Percentiles rank a stretch among this genome's conserved stretches.
Evolutionary conservation across 1,140 invertebrate species (phyloP).

Genomic region (Zophobas atratus): DNA sequence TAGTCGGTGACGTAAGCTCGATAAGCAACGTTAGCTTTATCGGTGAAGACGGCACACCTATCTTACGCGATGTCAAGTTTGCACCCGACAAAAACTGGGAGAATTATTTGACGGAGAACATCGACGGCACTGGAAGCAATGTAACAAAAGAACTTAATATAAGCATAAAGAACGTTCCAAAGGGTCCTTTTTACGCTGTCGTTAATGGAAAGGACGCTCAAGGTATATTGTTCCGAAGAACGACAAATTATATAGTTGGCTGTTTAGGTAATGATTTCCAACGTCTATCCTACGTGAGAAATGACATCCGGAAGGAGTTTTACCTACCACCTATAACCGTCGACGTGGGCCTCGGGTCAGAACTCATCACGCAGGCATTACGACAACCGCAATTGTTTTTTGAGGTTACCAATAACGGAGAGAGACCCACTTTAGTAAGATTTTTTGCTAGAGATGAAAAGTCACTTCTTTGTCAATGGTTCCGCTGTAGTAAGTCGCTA

Average conservation of each 20-base stretch:
- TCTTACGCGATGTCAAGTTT: slow-evolving; percentile 47
- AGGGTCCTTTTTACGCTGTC: slow-evolving; percentile 49
- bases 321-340: slow-evolving; percentile 50
- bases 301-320: neutral
- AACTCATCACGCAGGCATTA: slow-evolving; percentile 48
- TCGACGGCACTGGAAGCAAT: neutral
- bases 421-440: slow-evolving; percentile 50
- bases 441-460: slow-evolving; percentile 58
- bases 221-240: slow-evolving; percentile 34
- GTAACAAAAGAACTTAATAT: slow-evolving; percentile 1
- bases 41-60: slow-evolving; percentile 45
- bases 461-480: slow-evolving; percentile 53
- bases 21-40: slow-evolving; percentile 52
- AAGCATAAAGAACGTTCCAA: slow-evolving; percentile 40
- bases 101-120: slow-evolving; percentile 48
- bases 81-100: slow-evolving; percentile 41
- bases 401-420: slow-evolving; percentile 62
- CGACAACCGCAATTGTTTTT: slow-evolving; percentile 56
- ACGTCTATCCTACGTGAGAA: slow-evolving; percentile 41
- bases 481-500: slow-evolving; percentile 53
- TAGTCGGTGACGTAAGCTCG: slow-evolving; percentile 43
- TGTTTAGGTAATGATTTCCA: slow-evolving; percentile 52
- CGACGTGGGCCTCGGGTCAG: slow-evolving; percentile 55
- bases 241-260: no score
- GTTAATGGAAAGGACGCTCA: slow-evolving; percentile 56